phyloP scores from a whole-genome alignment of 23 tunicate species.

The Diplosoma virens region DNA sequence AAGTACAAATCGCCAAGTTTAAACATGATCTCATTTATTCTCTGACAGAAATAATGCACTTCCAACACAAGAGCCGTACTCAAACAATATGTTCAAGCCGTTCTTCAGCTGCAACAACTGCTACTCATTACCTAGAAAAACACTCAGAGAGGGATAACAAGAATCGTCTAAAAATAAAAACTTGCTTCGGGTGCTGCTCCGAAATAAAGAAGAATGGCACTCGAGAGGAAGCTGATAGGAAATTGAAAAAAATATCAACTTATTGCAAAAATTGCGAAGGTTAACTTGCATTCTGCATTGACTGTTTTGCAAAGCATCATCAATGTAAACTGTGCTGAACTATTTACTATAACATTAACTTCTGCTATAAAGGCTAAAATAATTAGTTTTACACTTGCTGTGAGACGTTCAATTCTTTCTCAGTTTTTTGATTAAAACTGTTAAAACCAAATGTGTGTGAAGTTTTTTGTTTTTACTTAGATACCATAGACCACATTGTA shows the following conservation, averaged over 20 bases:
- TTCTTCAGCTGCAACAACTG: not conserved
- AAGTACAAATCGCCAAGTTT: conserved; percentile 1
- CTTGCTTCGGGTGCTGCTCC: not conserved
- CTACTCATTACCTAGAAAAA: not conserved
- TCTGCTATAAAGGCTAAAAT: not conserved
- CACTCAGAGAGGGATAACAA: not conserved
- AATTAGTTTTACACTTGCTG: not conserved
- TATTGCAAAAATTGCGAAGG: not conserved
- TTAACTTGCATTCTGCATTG: not conserved
- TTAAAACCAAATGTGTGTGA: not conserved
- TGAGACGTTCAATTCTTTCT: not conserved
- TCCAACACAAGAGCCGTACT: not conserved
- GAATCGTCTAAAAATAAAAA: not conserved
- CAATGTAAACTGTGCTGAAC: not conserved
- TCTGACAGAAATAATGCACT: not conserved
- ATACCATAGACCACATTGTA: not conserved
- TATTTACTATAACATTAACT: not conserved
- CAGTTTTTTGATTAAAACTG: not conserved
- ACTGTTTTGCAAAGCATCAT: not conserved
- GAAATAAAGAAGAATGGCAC: not conserved
- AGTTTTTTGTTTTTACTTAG: not conserved
- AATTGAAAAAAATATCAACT: not conserved
- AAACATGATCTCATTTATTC: conserved; percentile 8
- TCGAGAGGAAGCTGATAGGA: not conserved
- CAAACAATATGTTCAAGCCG: not conserved